Evolutionary conservation across 2,797 vertebrate genomes (phyloP), one percentile per base, ranked within the genome.

Genomic region (Pseudopleuronectes americanus): DNA sequence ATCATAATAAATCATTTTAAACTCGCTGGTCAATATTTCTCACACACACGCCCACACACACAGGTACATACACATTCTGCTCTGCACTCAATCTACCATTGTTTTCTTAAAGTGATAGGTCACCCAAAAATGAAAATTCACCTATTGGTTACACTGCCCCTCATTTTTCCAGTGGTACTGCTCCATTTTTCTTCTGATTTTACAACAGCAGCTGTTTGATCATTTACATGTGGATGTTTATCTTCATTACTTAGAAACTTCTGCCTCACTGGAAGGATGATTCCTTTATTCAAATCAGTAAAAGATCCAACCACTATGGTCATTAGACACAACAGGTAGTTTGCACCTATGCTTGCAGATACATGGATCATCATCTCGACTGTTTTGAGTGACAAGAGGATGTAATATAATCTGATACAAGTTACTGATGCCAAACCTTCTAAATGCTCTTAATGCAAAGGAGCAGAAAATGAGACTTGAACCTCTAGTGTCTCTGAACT

Each of bases 1-100:
- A 0, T 63, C 49, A 45, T 82, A 85, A 54, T 49, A 26, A 24
- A 65, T 53, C 85, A 52, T 47, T 31, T 28, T 65, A 47, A 21
- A 47, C 55, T 67, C 71, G 22, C 19, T 69, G 24, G 54, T 67
- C 4, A 41, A 28, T 48, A 17, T 28, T 71, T 61, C 8, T 24
- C 7, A 10, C 51, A 51, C 21, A 63, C 51, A 54, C n/a, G n/a
- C n/a, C n/a, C 31, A 55, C 16, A 51, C 5, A 21, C 31, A 33
- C 31, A 33, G 8, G 9, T 9, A 33, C 31, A 33, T 8, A 33
- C 31, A 33, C 31, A 33, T 7, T 33, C 8, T 9, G 1, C 36
- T 38, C 36, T 38, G 36, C 36, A 38, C 36, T 38, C 36, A 38
- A 57, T 9, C 51, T 64, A 4, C 12, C 17, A 4, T 19, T 28